A percentile compares a stretch with the other conserved stretches of the same genome.
These are phyloP conservation scores for Gymnocephalus cernua DNA, from an alignment of 2,113 vertebrate species.

Conservation along the genomic window DNA sequence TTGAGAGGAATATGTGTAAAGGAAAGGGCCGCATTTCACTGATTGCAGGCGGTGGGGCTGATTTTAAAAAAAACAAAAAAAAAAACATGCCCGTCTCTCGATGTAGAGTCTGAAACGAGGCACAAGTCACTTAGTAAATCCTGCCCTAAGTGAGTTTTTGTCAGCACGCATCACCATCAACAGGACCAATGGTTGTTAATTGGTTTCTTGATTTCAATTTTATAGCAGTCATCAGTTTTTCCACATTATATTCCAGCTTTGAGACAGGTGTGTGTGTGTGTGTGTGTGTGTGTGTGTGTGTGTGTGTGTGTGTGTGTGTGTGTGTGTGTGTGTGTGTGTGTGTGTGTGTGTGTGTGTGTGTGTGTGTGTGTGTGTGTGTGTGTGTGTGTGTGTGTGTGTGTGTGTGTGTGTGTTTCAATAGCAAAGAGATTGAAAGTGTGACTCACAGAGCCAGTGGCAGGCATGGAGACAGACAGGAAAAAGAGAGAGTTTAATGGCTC, in stretches of 20 bases:
- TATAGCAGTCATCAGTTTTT: constrained; percentile 23
- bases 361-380: too few relatives aligned
- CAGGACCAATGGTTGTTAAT: constrained; percentile 29
- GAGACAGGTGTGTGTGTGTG: background rate
- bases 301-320: too few relatives aligned
- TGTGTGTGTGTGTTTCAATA: too few relatives aligned
- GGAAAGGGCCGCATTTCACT: background rate
- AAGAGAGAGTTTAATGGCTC: constrained; percentile 45
- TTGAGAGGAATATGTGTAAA: constrained; percentile 42
- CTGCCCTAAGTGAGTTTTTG: background rate
- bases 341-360: too few relatives aligned
- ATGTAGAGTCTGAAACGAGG: constrained; percentile 36
- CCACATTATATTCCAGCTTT: constrained; percentile 24
- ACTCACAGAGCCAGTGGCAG: constrained; percentile 44
- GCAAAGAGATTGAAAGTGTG: too few relatives aligned
- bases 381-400: too few relatives aligned
- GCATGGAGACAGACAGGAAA: constrained; percentile 31
- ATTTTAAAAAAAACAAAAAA: background rate
- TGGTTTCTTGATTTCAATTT: constrained; percentile 42
- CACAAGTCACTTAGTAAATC: constrained; percentile 30
- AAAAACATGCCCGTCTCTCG: background rate
- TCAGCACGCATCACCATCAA: constrained; percentile 18
- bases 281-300: too few relatives aligned
- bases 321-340: too few relatives aligned
- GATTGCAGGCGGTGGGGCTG: constrained; percentile 12